Percentiles rank a stretch among this genome's conserved stretches.
These are phyloP conservation scores for Neodiprion pinetum DNA, from an alignment of 1,140 invertebrate genomes.

Conservation along the genomic window DNA sequence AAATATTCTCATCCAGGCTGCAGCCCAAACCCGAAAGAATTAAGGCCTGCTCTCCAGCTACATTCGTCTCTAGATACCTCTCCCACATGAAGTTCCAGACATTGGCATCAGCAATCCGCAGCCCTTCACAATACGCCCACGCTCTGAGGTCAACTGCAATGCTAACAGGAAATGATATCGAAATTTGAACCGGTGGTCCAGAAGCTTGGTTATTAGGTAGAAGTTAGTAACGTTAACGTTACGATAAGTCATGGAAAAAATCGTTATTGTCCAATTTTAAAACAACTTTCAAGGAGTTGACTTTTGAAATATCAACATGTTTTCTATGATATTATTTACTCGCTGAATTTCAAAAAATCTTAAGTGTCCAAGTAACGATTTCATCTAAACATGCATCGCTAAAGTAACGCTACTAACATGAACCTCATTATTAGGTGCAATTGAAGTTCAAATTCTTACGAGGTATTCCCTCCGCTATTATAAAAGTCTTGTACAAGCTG, in stretches of 20 bases:
- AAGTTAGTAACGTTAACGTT: not conserved
- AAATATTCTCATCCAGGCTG: slow-evolving; percentile 73
- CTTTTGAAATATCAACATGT: too few relatives aligned
- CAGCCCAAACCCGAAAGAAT: slow-evolving; percentile 77
- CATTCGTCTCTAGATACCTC: slow-evolving; percentile 71
- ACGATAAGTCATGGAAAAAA: too few relatives aligned
- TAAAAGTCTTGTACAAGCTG: slow-evolving; percentile 71
- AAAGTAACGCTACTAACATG: too few relatives aligned
- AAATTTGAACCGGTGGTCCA: slow-evolving; percentile 17
- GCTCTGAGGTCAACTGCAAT: slow-evolving; percentile 78
- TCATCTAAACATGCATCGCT: too few relatives aligned
- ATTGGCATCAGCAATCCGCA: slow-evolving; percentile 73
- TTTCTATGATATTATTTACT: not conserved
- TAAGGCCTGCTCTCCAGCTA: slow-evolving; percentile 73
- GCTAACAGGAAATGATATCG: slow-evolving; percentile 53
- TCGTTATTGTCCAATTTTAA: too few relatives aligned
- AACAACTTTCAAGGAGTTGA: too few relatives aligned
- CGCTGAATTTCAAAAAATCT: too few relatives aligned
- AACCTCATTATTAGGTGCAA: not conserved
- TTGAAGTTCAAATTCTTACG: slow-evolving; percentile 63
- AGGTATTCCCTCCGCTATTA: slow-evolving; percentile 66
- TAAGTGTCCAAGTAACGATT: too few relatives aligned
- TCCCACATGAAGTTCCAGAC: slow-evolving; percentile 85
- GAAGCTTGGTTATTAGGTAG: slow-evolving; percentile 2
- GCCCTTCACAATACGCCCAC: slow-evolving; percentile 80